Percentiles rank a stretch among this genome's conserved stretches.
Evolutionary conservation across 2,888 invertebrate species (phyloP).

Genomic region (Metallyticus violacea): DNA sequence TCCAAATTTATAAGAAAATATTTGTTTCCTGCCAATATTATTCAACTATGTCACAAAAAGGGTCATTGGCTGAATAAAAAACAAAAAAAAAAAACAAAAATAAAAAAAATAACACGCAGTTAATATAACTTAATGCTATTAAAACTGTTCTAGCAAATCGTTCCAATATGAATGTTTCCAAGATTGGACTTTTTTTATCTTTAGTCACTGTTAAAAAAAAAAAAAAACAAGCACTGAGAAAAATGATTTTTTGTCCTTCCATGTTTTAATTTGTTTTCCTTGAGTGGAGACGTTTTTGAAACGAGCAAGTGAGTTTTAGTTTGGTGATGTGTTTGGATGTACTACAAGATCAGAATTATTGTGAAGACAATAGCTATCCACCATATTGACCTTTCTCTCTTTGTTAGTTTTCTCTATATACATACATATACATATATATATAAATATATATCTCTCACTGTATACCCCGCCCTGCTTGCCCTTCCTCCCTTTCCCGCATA

Average conservation of each 20-base stretch:
- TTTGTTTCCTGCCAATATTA: constrained; percentile 17
- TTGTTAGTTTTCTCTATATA: background rate
- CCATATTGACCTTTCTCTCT: constrained; percentile 9
- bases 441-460: background rate
- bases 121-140: constrained; percentile 20
- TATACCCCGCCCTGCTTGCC: background rate
- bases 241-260: constrained; percentile 15
- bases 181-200: constrained; percentile 19
- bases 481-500: background rate
- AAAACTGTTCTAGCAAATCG: constrained; percentile 18
- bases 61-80: background rate
- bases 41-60: constrained; percentile 16
- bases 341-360: background rate
- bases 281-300: constrained; percentile 9
- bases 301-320: constrained; percentile 6
- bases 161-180: constrained; percentile 9
- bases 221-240: background rate
- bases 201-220: constrained; percentile 14
- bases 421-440: background rate
- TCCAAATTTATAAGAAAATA: constrained; percentile 12
- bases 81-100: background rate
- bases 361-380: constrained; percentile 28
- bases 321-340: constrained; percentile 25
- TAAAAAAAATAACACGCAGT: too few species aligned
- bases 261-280: constrained; percentile 1